Base-by-base conservation (phyloP, 2,888 invertebrate genomes). In the Nematopogon swammerdamellus region DNA sequence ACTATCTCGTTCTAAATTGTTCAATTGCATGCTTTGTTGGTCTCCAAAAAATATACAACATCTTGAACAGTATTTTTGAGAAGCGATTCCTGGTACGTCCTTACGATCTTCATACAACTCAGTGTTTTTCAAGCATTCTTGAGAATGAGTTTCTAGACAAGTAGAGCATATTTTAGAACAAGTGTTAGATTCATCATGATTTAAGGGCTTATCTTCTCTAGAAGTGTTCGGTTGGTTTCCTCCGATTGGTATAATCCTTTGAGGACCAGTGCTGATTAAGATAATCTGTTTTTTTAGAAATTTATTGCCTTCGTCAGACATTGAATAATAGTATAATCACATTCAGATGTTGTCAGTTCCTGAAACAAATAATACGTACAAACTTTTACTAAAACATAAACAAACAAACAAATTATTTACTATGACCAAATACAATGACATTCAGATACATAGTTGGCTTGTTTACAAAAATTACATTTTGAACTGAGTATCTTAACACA, bases 151-250 rank as follows among this genome's bases (percentile, higher is more conserved):
- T 45, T 67, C 70, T 0, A 72, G 55, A 47, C 76, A 76, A 14
- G 74, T 63, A 0, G 72, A 63, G 50, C 76, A 76, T 2, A 73
- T 55, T 55, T 36, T 14, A 14, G 36, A 36, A 36, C 36, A 8
- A 14, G 11, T 14, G n/a, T n/a, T n/a, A n/a, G 11, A 14, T 36
- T 36, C n/a, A 25, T 25, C 10, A 25, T 25, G 25, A 25, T 36
- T 36, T 36, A 6, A 8, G 36, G 36, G 36, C 11, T 14, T 14
- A 3, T 25, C 25, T 25, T 25, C 25, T 25, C 8, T 25, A 4
- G 25, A 4, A 8, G 4, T 25, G 5, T 25, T 25, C 25, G 8
- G 8, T 25, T 25, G 25, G 25, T 8, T 25, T 25, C 25, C 25
- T 25, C 8, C 5, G 25, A 25, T 25, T 25, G 4, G 5, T 25